Conservation (phyloP, 2,113 vertebrate genomes). For the Notiomystis cincta region DNA sequence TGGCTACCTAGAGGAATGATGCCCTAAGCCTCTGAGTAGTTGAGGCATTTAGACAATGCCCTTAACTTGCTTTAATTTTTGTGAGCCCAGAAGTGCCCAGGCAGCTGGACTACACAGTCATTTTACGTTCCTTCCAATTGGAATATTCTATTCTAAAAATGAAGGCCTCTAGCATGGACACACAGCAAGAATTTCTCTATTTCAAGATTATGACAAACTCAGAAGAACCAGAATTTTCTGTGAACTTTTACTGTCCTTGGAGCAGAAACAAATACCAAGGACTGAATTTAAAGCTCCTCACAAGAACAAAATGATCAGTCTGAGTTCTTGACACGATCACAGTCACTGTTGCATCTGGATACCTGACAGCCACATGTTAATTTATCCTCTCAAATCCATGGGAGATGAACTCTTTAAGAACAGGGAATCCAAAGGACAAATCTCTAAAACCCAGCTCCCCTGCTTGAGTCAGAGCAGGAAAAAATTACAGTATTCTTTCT, state of each 20-base stretch:
- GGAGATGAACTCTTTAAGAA: not conserved
- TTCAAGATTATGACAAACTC: not conserved
- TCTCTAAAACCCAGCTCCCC: not conserved
- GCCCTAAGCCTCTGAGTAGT: not conserved
- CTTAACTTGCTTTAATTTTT: not conserved
- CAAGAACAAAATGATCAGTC: not conserved
- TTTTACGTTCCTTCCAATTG: not conserved
- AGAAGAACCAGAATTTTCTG: not conserved
- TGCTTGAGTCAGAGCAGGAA: not conserved
- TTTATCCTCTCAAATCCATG: not conserved
- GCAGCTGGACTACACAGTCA: not conserved
- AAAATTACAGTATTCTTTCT: not conserved
- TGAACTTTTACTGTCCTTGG: not conserved
- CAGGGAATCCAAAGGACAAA: not conserved
- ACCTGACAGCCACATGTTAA: not conserved
- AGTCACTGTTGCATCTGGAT: rapidly evolving
- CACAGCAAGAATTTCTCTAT: not conserved
- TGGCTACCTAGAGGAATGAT: not conserved
- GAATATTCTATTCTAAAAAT: not conserved
- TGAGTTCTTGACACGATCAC: not conserved
- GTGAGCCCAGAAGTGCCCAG: not conserved
- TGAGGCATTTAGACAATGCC: not conserved
- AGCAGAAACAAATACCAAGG: not conserved
- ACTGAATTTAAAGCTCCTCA: not conserved
- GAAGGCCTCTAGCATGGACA: not conserved